Evolutionary conservation across 2,888 invertebrate genomes (phyloP).

Genomic region (Amphimallon solstitiale): DNA sequence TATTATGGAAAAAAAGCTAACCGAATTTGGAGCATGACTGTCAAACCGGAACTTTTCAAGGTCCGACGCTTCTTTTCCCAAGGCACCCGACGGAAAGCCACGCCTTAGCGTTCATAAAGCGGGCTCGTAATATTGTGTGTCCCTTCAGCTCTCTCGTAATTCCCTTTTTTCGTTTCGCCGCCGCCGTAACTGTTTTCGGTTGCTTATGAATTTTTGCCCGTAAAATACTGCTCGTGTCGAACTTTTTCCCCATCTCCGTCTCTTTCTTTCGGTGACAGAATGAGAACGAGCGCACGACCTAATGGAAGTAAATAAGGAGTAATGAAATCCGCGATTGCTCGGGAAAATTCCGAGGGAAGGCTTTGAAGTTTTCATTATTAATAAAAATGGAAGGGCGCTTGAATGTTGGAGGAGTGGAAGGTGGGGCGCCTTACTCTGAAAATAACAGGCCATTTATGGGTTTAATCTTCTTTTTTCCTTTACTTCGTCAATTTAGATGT

Average conservation of each 20-base stretch:
- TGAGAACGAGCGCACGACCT: not conserved
- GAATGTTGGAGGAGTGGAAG: not conserved
- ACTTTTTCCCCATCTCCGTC: not conserved
- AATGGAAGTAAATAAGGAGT: slow-evolving; percentile 23
- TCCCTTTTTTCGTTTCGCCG: not conserved
- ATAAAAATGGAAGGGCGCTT: not conserved
- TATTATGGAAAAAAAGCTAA: not conserved
- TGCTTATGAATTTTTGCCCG: slow-evolving; percentile 21
- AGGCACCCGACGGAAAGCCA: not conserved
- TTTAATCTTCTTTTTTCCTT: too few species aligned
- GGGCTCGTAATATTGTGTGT: slow-evolving; percentile 22
- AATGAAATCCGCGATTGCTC: slow-evolving; percentile 20
- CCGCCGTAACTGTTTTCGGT: slow-evolving; percentile 22
- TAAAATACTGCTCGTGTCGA: slow-evolving; percentile 9
- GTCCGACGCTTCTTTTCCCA: slow-evolving; percentile 13
- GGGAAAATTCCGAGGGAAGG: slow-evolving; percentile 8
- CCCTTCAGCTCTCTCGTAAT: slow-evolving; percentile 17
- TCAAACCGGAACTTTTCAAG: slow-evolving; percentile 10
- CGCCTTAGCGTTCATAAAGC: slow-evolving; percentile 15
- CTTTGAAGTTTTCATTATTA: slow-evolving; percentile 16
- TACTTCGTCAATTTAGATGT: too few species aligned
- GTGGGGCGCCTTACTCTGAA: not conserved
- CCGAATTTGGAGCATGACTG: slow-evolving; percentile 1
- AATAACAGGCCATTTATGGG: too few species aligned
- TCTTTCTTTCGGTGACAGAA: not conserved